Base-by-base conservation (phyloP, 2,888 invertebrate species). In the Salticus scenicus region DNA sequence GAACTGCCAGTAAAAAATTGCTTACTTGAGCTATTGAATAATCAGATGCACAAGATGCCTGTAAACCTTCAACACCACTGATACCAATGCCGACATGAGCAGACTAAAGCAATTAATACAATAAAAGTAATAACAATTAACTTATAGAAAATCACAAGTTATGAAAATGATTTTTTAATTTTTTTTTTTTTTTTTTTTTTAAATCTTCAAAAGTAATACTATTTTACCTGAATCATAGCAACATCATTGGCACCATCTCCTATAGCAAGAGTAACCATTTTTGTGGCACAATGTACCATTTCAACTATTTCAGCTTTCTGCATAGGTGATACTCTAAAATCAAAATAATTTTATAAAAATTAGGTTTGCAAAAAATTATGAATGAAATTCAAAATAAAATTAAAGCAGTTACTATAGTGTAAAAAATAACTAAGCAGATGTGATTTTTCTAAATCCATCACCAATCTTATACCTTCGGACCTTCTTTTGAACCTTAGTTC, bases 191-290 rank as follows among this genome's bases (percentile, higher is more conserved):
- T n/a, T n/a, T n/a, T n/a, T n/a, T n/a, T n/a, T n/a, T n/a, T n/a
- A n/a, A n/a, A n/a, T n/a, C 14, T n/a, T n/a, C 20, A 20, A 57
- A n/a, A 20, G 57, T 57, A 20, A 20, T 57, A 20, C 57, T n/a
- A 57, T n/a, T 57, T 12, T 69, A 90, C 90, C 91, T 96, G 96
- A 88, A 98, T 98, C 98, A 98, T 98, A 31, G 98, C 98, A 78
- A 98, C 98, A 92, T 98, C 98, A 91, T 98, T 98, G 87, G 98
- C 98, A 14, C 98, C 98, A 92, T 98, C 98, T 2, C 98, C 98
- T 89, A 98, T 97, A 0, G 98, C 98, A 89, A 98, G 92, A 63
- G 98, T 98, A 20, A 98, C 96, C 0, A 95, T 93, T 88, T 95
- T 94, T 0, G 97, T 97, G 90, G 95, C 94, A 70, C 93, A 89